These are phyloP conservation scores for Xiphophorus birchmanni DNA, from an alignment of 2,797 vertebrate genomes.

Conservation along the genomic window DNA sequence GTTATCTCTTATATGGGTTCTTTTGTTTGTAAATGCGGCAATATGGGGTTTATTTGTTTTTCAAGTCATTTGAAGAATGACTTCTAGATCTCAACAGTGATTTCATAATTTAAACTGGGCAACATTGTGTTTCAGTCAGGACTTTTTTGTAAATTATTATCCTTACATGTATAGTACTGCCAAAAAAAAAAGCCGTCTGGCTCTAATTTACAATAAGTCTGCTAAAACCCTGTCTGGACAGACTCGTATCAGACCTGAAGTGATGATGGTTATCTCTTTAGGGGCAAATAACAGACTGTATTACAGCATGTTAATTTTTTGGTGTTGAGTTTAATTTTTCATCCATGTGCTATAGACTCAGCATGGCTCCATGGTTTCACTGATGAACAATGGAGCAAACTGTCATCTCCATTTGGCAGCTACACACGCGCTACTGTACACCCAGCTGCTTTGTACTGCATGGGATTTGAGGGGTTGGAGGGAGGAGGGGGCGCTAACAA, in stretches of 20 bases:
- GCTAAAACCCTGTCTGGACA: constrained; percentile 44
- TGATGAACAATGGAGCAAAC: constrained; percentile 78
- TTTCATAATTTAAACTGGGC: neutral
- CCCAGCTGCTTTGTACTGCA: constrained; percentile 72
- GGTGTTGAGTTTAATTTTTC: constrained; percentile 88
- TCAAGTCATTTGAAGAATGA: constrained; percentile 1
- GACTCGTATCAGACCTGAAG: constrained; percentile 75
- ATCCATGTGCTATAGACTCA: constrained; percentile 83
- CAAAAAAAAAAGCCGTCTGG: constrained; percentile 5
- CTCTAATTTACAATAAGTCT: constrained; percentile 37
- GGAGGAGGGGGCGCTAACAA: constrained; percentile 65
- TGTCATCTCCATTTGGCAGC: constrained; percentile 73
- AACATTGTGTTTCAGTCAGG: constrained; percentile 1
- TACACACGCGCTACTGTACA: constrained; percentile 70
- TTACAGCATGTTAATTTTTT: constrained; percentile 77
- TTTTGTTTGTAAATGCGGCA: neutral
- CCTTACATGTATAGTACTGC: constrained; percentile 27
- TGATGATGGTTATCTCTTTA: constrained; percentile 79
- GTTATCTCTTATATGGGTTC: too few relatives aligned
- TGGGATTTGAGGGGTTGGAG: constrained; percentile 33
- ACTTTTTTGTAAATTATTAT: neutral
- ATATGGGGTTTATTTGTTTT: neutral
- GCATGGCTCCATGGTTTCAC: constrained; percentile 81
- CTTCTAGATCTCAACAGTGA: neutral
- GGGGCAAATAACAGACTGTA: constrained; percentile 82